Conservation (phyloP, 30 jellyfish, hydroid and myxozoan species). For the Turritopsis rubra region DNA sequence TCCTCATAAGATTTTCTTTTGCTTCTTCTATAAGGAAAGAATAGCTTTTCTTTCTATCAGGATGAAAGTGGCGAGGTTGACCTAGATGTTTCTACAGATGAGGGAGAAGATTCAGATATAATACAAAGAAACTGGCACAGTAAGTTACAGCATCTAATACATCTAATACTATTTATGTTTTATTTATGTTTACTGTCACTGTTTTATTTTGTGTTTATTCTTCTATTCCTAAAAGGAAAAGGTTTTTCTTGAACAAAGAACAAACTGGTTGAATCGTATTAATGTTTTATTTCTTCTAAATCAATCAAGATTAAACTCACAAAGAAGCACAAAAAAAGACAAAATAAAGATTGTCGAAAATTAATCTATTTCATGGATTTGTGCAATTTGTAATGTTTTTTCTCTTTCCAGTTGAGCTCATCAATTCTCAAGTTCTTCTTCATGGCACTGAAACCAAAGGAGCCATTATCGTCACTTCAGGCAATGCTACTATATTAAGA, state of each 20-base stretch:
- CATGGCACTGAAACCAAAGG: constrained; percentile 82
- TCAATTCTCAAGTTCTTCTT: constrained; percentile 91
- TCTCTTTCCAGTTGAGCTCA: constrained; percentile 62
- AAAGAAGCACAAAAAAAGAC: too few species aligned
- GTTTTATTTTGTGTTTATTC: not conserved
- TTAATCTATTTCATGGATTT: not conserved
- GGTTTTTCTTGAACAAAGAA: not conserved
- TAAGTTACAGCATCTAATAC: constrained; percentile 14
- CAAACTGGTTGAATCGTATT: not conserved
- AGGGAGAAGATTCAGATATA: constrained; percentile 54
- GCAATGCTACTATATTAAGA: constrained; percentile 85
- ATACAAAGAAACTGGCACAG: constrained; percentile 84
- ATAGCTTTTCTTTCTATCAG: not conserved
- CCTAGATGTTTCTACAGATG: constrained; percentile 41
- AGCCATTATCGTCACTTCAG: constrained; percentile 77
- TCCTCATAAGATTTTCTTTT: too few species aligned
- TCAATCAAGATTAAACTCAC: too few species aligned
- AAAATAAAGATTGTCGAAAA: too few species aligned
- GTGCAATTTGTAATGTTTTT: not conserved
- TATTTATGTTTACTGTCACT: not conserved
- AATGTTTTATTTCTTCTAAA: too few species aligned
- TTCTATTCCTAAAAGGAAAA: not conserved
- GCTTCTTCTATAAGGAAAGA: not conserved
- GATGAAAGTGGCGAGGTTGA: constrained; percentile 2
- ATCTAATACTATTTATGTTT: not conserved